A percentile compares a stretch with the other conserved stretches of the same genome.
phyloP scores from a whole-genome alignment of 1,140 invertebrate species.

The Camponotus vicinus region DNA sequence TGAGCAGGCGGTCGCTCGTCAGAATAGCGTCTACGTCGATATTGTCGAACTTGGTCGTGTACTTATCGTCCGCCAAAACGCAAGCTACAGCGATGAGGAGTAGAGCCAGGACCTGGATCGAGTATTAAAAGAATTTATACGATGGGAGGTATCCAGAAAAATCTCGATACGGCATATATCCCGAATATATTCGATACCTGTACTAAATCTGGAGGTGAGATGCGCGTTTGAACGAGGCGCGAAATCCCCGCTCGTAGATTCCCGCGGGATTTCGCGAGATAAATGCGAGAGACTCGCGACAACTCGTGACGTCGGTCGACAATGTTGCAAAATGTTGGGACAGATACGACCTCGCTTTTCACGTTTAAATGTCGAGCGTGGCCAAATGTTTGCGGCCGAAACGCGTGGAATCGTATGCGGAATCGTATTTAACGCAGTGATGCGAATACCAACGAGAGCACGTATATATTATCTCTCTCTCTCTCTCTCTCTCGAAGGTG shows the following conservation, averaged over 20 bases:
- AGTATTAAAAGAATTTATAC: not conserved
- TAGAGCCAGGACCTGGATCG: constrained; percentile 80
- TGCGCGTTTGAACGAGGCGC: not conserved
- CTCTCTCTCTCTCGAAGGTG: no score
- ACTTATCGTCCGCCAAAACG: constrained; percentile 85
- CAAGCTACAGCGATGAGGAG: constrained; percentile 81
- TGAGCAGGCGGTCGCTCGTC: constrained; percentile 89
- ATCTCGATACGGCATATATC: not conserved
- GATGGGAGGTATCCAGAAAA: not conserved
- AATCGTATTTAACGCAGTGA: constrained; percentile 33
- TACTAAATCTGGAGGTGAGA: no score
- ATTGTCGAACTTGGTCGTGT: constrained; percentile 92
- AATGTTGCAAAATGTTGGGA: constrained; percentile 32
- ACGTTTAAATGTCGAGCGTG: constrained; percentile 27
- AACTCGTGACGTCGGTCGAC: not conserved
- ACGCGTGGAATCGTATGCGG: constrained; percentile 19
- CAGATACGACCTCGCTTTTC: not conserved
- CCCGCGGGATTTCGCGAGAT: not conserved
- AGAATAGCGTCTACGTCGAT: constrained; percentile 90
- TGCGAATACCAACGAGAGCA: constrained; percentile 32
- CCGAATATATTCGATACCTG: not conserved
- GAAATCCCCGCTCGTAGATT: not conserved
- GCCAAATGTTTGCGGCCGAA: constrained; percentile 45
- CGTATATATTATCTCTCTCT: not conserved
- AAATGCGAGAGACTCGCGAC: not conserved